Conservation (phyloP, 37 sponge, comb jelly and placozoan species). For the Cladorhizidae sp. region DNA sequence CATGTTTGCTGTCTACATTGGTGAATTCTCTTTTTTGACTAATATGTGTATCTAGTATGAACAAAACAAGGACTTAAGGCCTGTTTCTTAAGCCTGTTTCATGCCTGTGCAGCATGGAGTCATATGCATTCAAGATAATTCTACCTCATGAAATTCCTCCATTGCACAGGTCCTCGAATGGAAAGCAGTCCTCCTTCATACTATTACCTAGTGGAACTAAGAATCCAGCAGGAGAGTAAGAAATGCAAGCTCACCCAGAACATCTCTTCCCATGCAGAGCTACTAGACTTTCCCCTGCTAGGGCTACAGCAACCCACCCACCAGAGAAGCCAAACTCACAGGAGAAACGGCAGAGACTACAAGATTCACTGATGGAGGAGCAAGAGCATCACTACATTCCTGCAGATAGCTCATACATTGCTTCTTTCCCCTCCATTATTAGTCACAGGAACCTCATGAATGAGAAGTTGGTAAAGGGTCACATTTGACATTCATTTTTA, state of each 20-base stretch:
- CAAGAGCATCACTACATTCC: not conserved
- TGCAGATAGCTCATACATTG: not conserved
- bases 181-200: not conserved
- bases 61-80: not conserved
- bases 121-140: too few relatives aligned
- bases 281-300: not conserved
- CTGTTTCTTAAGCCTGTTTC: not conserved
- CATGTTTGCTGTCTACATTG: not conserved
- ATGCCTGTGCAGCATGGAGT: too few relatives aligned
- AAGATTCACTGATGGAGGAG: too few relatives aligned
- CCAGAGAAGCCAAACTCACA: not conserved
- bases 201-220: not conserved
- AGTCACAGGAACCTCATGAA: conserved; percentile 8
- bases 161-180: not conserved
- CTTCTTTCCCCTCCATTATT: not conserved
- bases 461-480: not conserved
- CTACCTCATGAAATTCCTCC: too few relatives aligned
- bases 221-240: not conserved
- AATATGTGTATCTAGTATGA: not conserved
- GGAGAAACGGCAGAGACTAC: too few relatives aligned
- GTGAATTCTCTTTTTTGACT: too few relatives aligned
- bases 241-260: not conserved
- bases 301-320: not conserved
- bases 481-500: not conserved
- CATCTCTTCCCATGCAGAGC: not conserved